Conservation (phyloP, 1,140 invertebrate species). For the Aphelenchoides fujianensis region DNA sequence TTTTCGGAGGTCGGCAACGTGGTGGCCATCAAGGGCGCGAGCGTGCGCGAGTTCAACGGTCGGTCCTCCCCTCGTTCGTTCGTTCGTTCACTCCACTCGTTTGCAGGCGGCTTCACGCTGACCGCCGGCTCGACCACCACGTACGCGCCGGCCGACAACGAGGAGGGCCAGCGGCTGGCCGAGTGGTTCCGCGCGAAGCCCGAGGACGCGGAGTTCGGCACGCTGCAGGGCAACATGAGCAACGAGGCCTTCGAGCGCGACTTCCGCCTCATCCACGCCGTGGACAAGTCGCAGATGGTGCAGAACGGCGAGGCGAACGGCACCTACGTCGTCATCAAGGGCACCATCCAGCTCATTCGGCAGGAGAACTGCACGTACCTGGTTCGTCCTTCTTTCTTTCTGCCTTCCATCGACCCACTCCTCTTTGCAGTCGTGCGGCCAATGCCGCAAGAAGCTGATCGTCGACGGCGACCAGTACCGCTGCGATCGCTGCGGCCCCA, state of each 20-base stretch:
- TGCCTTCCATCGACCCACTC: conserved; percentile 11
- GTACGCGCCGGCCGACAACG: conserved; percentile 31
- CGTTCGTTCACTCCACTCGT: conserved; percentile 11
- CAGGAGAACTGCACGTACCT: no score
- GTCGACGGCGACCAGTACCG: conserved; percentile 78
- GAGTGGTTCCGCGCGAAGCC: conserved; percentile 42
- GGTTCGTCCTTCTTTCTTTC: conserved; percentile 24
- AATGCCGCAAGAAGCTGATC: conserved; percentile 54
- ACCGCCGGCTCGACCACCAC: conserved; percentile 18
- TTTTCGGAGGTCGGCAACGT: conserved; percentile 40
- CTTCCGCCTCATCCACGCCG: neutral
- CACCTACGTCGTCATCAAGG: no score
- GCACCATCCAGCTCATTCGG: no score
- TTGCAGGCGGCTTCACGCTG: conserved; percentile 47
- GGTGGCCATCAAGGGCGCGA: conserved; percentile 53
- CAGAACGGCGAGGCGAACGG: no score
- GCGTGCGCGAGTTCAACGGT: conserved; percentile 53
- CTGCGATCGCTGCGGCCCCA: conserved; percentile 87
- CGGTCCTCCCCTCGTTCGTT: conserved; percentile 18
- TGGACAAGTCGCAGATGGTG: neutral
- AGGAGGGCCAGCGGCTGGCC: conserved; percentile 30
- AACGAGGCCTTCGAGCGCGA: conserved; percentile 6
- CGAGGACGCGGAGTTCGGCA: conserved; percentile 34
- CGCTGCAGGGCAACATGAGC: neutral
- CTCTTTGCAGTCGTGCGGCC: conserved; percentile 45